phyloP scores from a whole-genome alignment of 2,888 invertebrate species.

The Therioaphis trifolii region DNA sequence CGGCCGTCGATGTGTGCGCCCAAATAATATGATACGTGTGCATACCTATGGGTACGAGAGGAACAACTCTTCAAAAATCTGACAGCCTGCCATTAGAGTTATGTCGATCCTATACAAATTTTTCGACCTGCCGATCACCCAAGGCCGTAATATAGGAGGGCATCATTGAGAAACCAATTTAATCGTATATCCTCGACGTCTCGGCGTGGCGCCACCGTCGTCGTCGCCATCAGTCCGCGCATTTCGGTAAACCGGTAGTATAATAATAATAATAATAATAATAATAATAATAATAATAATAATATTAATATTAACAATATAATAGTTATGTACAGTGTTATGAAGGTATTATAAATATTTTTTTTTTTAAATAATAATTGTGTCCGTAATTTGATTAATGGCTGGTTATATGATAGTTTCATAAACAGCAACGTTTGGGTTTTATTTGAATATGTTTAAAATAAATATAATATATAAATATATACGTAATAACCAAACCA shows the following conservation, averaged over 20 bases:
- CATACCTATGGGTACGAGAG: neutral
- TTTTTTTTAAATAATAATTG: neutral
- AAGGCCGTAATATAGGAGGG: constrained; percentile 32
- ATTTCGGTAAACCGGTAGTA: constrained; percentile 28
- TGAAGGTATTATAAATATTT: neutral
- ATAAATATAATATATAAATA: too few species aligned
- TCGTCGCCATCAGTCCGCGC: too few species aligned
- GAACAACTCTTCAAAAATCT: constrained; percentile 61
- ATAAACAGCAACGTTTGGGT: too few species aligned
- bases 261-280: neutral
- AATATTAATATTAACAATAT: too few species aligned
- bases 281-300: too few species aligned
- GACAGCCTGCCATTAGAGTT: constrained; percentile 59
- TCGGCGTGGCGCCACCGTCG: constrained; percentile 40
- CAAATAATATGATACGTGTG: neutral
- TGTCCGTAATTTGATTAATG: neutral
- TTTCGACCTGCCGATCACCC: constrained; percentile 54
- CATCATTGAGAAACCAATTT: constrained; percentile 60
- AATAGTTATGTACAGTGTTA: too few species aligned
- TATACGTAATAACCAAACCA: too few species aligned
- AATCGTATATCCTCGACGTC: constrained; percentile 30
- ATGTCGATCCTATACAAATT: constrained; percentile 62
- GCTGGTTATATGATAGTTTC: too few species aligned
- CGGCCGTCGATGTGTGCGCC: neutral
- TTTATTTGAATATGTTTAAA: too few species aligned